Evolutionary conservation across 1,140 invertebrate genomes (phyloP).

Genomic region (Leptoteleia sp.): DNA sequence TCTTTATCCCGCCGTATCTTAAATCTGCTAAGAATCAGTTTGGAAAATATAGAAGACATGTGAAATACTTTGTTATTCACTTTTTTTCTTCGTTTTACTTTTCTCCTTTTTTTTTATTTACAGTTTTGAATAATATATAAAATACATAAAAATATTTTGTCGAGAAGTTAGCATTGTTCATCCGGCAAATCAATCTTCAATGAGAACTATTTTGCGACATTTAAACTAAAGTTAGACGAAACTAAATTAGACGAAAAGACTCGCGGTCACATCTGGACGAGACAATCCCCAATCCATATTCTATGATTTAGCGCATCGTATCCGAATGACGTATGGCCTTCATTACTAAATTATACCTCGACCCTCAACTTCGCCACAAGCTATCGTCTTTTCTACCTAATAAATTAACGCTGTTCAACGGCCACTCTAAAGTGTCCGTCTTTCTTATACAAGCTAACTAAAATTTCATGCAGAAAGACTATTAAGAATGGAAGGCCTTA

Average conservation of each 20-base stretch:
- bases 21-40: no score
- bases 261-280: constrained; percentile 73
- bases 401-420: constrained; percentile 55
- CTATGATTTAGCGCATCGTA: constrained; percentile 74
- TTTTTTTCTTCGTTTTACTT: no score
- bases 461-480: no score
- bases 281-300: constrained; percentile 76
- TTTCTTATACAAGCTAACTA: not conserved
- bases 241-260: constrained; percentile 70
- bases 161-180: no score
- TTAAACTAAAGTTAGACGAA: constrained; percentile 11
- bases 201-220: no score
- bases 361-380: constrained; percentile 54
- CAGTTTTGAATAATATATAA: no score
- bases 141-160: no score
- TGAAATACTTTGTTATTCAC: no score
- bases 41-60: no score
- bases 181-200: no score
- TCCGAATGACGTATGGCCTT: constrained; percentile 72
- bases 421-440: constrained; percentile 43
- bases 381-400: constrained; percentile 69
- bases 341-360: constrained; percentile 77
- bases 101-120: no score
- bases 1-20: not conserved
- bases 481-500: no score